Percentiles rank a stretch among this genome's conserved stretches.
phyloP scores from a whole-genome alignment of 1,140 invertebrate genomes.

The Brachionus koreanus region DNA sequence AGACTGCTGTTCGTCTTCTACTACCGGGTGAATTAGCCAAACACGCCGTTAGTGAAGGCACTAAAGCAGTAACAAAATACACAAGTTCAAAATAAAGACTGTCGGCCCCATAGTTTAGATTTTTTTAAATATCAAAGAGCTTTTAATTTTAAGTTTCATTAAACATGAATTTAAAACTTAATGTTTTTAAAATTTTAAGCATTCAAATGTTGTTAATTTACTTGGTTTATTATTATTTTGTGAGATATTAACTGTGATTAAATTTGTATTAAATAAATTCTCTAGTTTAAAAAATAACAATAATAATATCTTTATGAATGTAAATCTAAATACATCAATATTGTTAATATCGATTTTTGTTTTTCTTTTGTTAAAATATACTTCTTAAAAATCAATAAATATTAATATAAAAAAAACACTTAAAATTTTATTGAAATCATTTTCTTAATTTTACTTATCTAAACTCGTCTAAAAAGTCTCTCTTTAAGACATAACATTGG shows the following conservation, averaged over 20 bases:
- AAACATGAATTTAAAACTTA: constrained; percentile 33
- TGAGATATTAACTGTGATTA: not conserved
- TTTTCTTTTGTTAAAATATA: not conserved
- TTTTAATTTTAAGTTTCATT: constrained; percentile 40
- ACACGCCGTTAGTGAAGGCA: constrained; percentile 64
- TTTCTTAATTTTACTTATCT: too few relatives aligned
- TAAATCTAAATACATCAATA: not conserved
- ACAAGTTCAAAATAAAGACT: constrained; percentile 61
- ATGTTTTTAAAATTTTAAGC: constrained; percentile 36
- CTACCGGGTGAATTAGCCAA: constrained; percentile 66
- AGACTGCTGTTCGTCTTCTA: constrained; percentile 64
- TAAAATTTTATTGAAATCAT: too few relatives aligned
- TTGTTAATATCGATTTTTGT: constrained; percentile 11
- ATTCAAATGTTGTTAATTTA: not conserved
- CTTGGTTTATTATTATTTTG: not conserved
- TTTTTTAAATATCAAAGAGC: constrained; percentile 13
- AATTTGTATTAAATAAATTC: constrained; percentile 25
- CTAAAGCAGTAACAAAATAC: constrained; percentile 64
- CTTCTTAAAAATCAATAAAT: constrained; percentile 29
- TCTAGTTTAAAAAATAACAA: not conserved
- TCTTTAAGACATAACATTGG: too few relatives aligned
- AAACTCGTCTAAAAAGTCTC: too few relatives aligned
- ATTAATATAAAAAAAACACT: not conserved
- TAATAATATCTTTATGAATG: not conserved
- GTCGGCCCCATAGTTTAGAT: constrained; percentile 57